phyloP scores from a whole-genome alignment of 2,888 invertebrate genomes.

The Pseudoips prasinana region DNA sequence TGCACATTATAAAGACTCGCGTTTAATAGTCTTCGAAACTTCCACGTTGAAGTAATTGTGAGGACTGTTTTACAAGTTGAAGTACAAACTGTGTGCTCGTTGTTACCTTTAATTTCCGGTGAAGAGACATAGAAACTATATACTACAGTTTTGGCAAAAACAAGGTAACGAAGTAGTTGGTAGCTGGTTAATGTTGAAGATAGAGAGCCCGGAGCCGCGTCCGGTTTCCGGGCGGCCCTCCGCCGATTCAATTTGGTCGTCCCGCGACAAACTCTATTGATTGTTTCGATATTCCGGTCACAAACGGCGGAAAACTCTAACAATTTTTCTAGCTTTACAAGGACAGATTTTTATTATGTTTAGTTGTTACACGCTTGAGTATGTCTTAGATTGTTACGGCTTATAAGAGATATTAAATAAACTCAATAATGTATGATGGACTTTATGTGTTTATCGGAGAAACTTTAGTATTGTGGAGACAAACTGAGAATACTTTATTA shows the following conservation, averaged over 20 bases:
- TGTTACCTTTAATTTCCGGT: slow-evolving; percentile 17
- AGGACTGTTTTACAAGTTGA: too few relatives aligned
- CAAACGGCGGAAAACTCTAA: slow-evolving; percentile 49
- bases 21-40: too few relatives aligned
- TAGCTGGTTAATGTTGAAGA: slow-evolving; percentile 48
- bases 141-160: slow-evolving; percentile 24
- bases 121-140: slow-evolving; percentile 16
- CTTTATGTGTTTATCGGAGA: too few relatives aligned
- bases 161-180: slow-evolving; percentile 24
- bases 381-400: slow-evolving; percentile 12
- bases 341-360: slow-evolving; percentile 36
- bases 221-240: slow-evolving; percentile 62
- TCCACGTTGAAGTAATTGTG: too few relatives aligned
- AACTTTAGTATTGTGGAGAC: too few relatives aligned
- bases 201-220: slow-evolving; percentile 53
- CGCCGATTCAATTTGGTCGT: slow-evolving; percentile 70
- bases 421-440: slow-evolving; percentile 12
- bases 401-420: slow-evolving; percentile 10
- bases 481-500: too few relatives aligned
- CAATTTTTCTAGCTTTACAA: slow-evolving; percentile 35
- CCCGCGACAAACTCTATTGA: slow-evolving; percentile 74
- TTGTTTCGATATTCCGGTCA: slow-evolving; percentile 78
- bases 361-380: slow-evolving; percentile 21
- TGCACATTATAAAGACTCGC: too few relatives aligned
- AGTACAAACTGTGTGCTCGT: too few relatives aligned